These are phyloP conservation scores for Nephrotoma flavescens DNA, from an alignment of 2,888 invertebrate genomes.

Conservation along the genomic window DNA sequence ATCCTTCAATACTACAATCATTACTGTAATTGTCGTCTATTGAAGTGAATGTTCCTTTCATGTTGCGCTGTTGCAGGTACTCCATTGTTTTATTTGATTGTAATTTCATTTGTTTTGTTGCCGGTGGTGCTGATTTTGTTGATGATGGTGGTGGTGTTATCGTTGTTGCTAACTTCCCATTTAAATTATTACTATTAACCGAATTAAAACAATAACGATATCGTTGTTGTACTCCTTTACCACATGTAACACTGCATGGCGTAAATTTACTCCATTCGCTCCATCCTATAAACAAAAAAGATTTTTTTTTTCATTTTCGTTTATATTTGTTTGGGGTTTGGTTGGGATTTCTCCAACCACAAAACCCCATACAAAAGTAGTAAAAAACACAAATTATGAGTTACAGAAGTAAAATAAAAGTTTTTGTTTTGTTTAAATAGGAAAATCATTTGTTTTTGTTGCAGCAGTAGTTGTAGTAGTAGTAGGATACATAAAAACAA, in stretches of 20 bases:
- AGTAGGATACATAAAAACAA: neutral
- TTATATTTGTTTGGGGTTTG: neutral
- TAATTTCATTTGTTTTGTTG: neutral
- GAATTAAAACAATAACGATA: slow-evolving; percentile 31
- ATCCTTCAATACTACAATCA: slow-evolving; percentile 24
- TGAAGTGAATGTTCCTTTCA: slow-evolving; percentile 17
- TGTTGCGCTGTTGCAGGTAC: slow-evolving; percentile 5
- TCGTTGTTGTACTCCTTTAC: slow-evolving; percentile 32
- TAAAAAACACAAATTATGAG: neutral
- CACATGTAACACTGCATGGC: slow-evolving; percentile 30
- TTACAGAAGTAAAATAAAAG: neutral
- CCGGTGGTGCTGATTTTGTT: slow-evolving; percentile 10
- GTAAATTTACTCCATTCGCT: slow-evolving; percentile 33
- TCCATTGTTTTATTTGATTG: slow-evolving; percentile 10
- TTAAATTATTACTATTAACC: neutral
- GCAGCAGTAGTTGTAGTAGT: neutral
- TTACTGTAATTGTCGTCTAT: slow-evolving; percentile 16
- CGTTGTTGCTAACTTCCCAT: slow-evolving; percentile 26
- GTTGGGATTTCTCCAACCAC: neutral
- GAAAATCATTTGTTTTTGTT: neutral
- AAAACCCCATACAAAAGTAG: neutral
- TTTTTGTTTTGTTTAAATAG: neutral
- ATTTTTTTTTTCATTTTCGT: neutral
- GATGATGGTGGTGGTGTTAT: slow-evolving; percentile 17
- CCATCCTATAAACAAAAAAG: slow-evolving; percentile 22